A percentile compares a stretch with the other conserved stretches of the same genome.
Conservation (phyloP, 2,888 invertebrate genomes). For the Tipula helvola region DNA sequence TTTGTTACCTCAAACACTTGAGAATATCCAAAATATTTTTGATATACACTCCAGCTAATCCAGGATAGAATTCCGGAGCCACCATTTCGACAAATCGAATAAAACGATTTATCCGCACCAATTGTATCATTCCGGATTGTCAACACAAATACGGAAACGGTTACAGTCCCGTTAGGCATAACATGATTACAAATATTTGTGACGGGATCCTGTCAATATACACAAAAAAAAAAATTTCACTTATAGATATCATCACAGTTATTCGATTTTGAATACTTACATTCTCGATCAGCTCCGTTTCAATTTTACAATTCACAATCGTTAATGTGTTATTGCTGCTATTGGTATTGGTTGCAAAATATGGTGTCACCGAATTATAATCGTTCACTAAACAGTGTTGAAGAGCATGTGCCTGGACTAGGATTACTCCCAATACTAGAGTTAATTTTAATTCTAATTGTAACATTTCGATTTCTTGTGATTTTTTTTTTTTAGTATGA, state of each 20-base stretch:
- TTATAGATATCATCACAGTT: no score
- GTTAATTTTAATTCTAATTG: not conserved
- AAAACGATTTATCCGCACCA: not conserved
- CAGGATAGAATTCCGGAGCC: not conserved
- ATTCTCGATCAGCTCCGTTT: not conserved
- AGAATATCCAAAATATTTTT: not conserved
- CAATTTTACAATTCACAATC: not conserved
- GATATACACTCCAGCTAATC: not conserved
- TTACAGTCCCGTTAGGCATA: not conserved
- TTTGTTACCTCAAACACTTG: slow-evolving; percentile 1
- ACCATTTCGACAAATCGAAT: not conserved
- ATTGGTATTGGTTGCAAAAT: not conserved
- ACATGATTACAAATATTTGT: slow-evolving; percentile 4
- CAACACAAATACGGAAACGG: not conserved
- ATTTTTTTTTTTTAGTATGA: not conserved
- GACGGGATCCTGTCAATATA: not conserved
- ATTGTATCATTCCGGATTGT: not conserved
- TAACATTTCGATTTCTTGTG: not conserved
- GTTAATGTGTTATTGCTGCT: not conserved
- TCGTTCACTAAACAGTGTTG: not conserved
- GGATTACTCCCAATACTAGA: not conserved
- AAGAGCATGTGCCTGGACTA: not conserved
- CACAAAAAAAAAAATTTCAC: not conserved
- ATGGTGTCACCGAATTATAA: not conserved
- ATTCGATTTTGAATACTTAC: not conserved